phyloP scores from a whole-genome alignment of 2,797 vertebrate genomes.

The Mus spretus region DNA sequence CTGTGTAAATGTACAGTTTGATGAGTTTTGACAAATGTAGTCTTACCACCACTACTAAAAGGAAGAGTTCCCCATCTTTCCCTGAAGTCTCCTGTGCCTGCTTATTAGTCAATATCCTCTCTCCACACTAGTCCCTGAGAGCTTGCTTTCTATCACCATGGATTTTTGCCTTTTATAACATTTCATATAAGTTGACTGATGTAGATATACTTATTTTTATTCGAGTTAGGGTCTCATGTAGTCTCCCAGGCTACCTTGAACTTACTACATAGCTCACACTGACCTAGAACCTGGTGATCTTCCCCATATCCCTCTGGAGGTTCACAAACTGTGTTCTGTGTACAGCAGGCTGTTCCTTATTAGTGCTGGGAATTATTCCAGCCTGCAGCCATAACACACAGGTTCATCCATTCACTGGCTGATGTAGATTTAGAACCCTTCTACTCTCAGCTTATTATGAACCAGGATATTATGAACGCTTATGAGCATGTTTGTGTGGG shows the following conservation, averaged over 20 bases:
- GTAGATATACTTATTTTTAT: neutral
- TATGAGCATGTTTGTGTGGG: neutral
- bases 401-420: neutral
- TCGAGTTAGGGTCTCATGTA: neutral
- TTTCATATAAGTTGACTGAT: neutral
- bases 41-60: neutral
- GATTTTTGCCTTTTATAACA: neutral
- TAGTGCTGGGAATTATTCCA: neutral
- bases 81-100: neutral
- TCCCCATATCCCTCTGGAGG: neutral
- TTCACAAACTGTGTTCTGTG: accelerated
- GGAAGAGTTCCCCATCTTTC: neutral
- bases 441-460: neutral
- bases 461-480: neutral
- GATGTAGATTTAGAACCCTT: neutral
- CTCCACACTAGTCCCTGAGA: neutral
- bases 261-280: neutral
- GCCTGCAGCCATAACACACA: neutral
- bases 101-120: neutral
- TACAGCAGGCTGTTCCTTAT: neutral
- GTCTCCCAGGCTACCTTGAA: neutral
- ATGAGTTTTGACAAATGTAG: slow-evolving; percentile 41
- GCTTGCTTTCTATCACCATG: neutral
- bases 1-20: neutral
- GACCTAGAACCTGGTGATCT: neutral